A percentile compares a stretch with the other conserved stretches of the same genome.
These are phyloP conservation scores for Acomys russatus DNA, from an alignment of 2,797 vertebrate genomes.

Conservation along the genomic window DNA sequence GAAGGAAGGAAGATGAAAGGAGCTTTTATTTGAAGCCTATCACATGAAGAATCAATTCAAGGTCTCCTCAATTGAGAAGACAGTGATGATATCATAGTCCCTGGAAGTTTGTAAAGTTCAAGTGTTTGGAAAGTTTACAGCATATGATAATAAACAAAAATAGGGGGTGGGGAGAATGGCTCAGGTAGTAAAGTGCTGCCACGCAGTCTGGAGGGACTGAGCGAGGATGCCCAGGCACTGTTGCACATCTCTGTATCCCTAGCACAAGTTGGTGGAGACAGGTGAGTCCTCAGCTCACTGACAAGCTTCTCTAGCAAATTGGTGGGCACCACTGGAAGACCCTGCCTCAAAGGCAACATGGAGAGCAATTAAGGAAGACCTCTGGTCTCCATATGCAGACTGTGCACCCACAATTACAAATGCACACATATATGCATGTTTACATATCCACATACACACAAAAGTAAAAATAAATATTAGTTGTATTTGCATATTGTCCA, in stretches of 20 bases:
- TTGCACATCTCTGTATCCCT: not conserved
- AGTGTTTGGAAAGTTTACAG: conserved; percentile 59
- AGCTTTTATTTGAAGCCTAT: not conserved
- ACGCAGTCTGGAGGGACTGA: not conserved
- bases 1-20: not conserved
- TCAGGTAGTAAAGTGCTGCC: not conserved
- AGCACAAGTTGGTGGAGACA: not conserved
- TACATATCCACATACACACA: not conserved
- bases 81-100: not conserved
- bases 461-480: not conserved
- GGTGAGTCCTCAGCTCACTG: not conserved
- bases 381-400: not conserved
- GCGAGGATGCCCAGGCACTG: not conserved
- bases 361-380: not conserved
- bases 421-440: not conserved
- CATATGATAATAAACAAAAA: conserved; percentile 29
- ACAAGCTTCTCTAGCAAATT: not conserved
- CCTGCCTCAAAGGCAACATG: not conserved
- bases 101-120: conserved; percentile 7
- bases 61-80: not conserved
- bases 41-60: not conserved
- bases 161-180: not conserved
- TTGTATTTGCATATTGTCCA: conserved; percentile 65
- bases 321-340: not conserved
- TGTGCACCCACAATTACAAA: not conserved